Evolutionary conservation across 2,888 invertebrate species (phyloP).

Genomic region (Coelinius sp.): DNA sequence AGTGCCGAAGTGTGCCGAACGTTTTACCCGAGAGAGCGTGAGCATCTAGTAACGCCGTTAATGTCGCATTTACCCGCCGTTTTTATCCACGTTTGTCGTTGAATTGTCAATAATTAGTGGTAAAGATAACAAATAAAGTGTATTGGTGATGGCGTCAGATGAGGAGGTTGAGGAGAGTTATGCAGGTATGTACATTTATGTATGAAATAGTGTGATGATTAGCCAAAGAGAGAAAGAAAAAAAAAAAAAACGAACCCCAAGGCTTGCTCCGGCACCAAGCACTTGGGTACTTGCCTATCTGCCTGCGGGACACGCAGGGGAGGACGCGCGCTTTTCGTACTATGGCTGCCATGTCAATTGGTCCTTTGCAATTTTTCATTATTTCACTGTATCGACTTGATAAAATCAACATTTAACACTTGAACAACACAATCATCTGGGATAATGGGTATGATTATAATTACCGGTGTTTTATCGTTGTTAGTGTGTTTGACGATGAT

Average conservation of each 20-base stretch:
- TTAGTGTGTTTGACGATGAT: not conserved
- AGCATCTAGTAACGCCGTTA: constrained; percentile 52
- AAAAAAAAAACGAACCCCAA: constrained; percentile 29
- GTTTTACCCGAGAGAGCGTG: constrained; percentile 40
- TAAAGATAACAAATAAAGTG: constrained; percentile 23
- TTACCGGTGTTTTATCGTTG: not conserved
- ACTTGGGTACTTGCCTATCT: not conserved
- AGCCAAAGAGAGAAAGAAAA: not conserved
- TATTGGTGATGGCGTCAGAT: constrained; percentile 83
- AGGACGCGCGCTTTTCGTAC: constrained; percentile 68
- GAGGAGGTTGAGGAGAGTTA: constrained; percentile 90
- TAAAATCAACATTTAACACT: too few species aligned
- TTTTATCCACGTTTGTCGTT: constrained; percentile 39
- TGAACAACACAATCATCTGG: not conserved
- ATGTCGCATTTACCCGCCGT: constrained; percentile 57
- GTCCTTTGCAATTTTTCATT: constrained; percentile 41
- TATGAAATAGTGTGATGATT: constrained; percentile 24
- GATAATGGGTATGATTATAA: not conserved
- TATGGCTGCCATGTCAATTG: constrained; percentile 67
- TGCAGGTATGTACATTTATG: constrained; percentile 79
- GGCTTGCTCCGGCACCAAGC: constrained; percentile 18
- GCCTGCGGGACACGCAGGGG: constrained; percentile 34
- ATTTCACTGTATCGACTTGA: not conserved
- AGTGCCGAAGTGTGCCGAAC: not conserved
- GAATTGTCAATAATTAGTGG: constrained; percentile 34